Evolutionary conservation across 2,888 invertebrate species (phyloP).

Genomic region (Hyposoter dolosus): DNA sequence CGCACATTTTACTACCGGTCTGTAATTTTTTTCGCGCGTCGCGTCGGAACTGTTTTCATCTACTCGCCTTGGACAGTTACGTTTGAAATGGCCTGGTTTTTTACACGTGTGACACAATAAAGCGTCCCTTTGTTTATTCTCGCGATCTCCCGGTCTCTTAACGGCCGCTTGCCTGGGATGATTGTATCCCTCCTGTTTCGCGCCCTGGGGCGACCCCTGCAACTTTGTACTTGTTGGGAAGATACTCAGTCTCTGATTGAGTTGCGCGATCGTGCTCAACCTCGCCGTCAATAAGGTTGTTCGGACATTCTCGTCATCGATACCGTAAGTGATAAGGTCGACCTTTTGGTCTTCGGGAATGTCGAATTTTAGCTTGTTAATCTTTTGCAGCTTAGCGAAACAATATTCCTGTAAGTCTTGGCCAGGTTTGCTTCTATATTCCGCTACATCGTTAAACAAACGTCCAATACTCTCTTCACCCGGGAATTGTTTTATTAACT

Average conservation of each 20-base stretch:
- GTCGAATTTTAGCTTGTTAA: too few species aligned
- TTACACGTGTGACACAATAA: not conserved
- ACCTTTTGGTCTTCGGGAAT: slow-evolving; percentile 5
- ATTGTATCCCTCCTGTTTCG: slow-evolving; percentile 11
- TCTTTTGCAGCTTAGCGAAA: slow-evolving; percentile 39
- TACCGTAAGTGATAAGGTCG: slow-evolving; percentile 5
- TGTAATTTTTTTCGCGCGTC: not conserved
- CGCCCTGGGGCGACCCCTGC: not conserved
- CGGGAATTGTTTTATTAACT: too few species aligned
- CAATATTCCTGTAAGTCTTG: slow-evolving; percentile 36
- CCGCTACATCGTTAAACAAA: slow-evolving; percentile 31
- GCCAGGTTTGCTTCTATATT: slow-evolving; percentile 49
- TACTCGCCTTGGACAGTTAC: slow-evolving; percentile 7
- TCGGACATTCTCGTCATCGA: slow-evolving; percentile 7
- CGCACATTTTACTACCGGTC: slow-evolving; percentile 25
- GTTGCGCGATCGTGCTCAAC: slow-evolving; percentile 10
- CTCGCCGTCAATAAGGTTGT: not conserved
- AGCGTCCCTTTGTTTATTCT: not conserved
- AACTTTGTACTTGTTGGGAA: slow-evolving; percentile 26
- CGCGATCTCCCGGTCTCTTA: slow-evolving; percentile 26
- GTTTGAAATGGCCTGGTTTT: slow-evolving; percentile 16
- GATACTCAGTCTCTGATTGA: slow-evolving; percentile 51
- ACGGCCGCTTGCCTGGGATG: not conserved
- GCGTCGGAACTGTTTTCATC: slow-evolving; percentile 12
- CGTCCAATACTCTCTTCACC: slow-evolving; percentile 18